Conservation (phyloP, 2,797 vertebrate genomes). For the Chelmon rostratus region DNA sequence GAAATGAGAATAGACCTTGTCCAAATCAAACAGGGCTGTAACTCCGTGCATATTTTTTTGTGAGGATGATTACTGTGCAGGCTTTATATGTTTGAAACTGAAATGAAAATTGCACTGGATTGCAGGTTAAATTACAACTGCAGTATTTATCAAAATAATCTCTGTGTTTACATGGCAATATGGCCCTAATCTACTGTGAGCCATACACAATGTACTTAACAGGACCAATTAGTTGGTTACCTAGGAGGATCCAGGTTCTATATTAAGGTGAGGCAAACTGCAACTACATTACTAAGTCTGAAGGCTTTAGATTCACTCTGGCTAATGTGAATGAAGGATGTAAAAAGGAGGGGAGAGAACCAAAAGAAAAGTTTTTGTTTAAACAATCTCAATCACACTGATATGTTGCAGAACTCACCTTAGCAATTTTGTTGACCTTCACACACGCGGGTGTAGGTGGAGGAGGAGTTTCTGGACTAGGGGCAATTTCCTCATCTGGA, state of each 20-base stretch:
- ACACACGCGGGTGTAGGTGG: slow-evolving; percentile 88
- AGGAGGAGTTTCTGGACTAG: slow-evolving; percentile 91
- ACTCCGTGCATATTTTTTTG: not conserved
- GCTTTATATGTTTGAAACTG: not conserved
- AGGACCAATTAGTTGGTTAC: slow-evolving; percentile 42
- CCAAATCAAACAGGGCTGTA: not conserved
- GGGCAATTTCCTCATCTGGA: slow-evolving; percentile 93
- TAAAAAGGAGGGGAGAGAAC: not conserved
- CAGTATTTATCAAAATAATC: slow-evolving; percentile 18
- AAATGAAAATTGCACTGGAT: not conserved
- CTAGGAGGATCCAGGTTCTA: slow-evolving; percentile 45
- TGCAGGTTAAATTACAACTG: not conserved
- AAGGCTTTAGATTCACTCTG: not conserved
- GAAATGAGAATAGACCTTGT: not conserved
- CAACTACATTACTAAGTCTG: slow-evolving; percentile 11
- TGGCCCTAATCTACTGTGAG: slow-evolving; percentile 21
- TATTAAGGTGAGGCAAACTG: slow-evolving; percentile 49
- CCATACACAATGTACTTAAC: slow-evolving; percentile 42
- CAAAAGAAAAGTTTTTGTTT: not conserved
- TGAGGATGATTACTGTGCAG: not conserved
- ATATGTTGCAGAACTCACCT: slow-evolving; percentile 84
- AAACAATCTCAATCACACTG: not conserved
- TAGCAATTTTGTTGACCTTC: slow-evolving; percentile 95
- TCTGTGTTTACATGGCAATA: not conserved
- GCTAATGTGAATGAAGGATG: not conserved